Conservation (phyloP, 2,888 invertebrate species). For the Candidula unifasciata region DNA sequence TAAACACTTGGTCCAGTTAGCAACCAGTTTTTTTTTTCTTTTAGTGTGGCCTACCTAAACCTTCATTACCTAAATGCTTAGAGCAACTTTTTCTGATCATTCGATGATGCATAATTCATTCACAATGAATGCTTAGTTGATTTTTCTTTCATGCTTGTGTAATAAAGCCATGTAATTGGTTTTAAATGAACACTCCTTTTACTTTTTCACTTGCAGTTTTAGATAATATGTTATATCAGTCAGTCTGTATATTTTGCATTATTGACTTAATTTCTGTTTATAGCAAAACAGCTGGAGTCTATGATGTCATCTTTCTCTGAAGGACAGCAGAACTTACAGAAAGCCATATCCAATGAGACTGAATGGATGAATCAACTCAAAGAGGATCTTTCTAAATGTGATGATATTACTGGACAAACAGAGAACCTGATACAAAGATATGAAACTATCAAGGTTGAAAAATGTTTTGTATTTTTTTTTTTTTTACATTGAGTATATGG, state of each 20-base stretch:
- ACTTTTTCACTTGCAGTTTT: no score
- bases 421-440: conserved; percentile 88
- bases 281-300: conserved; percentile 82
- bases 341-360: conserved; percentile 68
- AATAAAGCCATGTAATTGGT: no score
- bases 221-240: neutral
- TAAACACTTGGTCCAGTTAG: no score
- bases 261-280: neutral
- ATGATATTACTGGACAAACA: conserved; percentile 85
- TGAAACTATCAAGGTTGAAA: conserved; percentile 83
- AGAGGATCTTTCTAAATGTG: conserved; percentile 70
- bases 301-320: conserved; percentile 85
- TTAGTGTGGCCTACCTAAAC: no score
- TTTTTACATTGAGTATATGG: neutral
- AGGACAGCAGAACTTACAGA: conserved; percentile 70
- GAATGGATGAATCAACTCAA: conserved; percentile 70
- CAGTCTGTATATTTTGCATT: neutral
- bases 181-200: no score
- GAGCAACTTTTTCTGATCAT: no score
- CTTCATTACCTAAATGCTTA: no score
- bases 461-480: neutral
- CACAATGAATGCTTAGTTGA: no score
- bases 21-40: no score
- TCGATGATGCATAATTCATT: no score
- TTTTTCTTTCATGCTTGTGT: no score